Evolutionary conservation across 2,113 vertebrate genomes (phyloP).

Genomic region (Centropus unirufus): DNA sequence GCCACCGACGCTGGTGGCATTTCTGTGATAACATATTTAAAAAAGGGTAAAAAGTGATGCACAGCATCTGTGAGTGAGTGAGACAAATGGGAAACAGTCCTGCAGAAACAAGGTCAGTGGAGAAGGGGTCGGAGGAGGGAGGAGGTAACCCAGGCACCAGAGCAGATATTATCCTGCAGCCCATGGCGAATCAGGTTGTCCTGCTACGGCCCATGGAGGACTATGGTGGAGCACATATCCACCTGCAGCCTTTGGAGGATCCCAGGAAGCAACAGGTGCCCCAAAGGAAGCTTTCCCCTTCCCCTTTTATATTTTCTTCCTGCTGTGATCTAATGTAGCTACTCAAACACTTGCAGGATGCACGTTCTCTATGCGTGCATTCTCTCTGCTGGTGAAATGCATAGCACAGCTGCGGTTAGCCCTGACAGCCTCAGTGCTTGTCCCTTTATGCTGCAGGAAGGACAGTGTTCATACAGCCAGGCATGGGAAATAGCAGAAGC

Average conservation of each 20-base stretch:
- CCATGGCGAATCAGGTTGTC: neutral
- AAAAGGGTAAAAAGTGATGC: neutral
- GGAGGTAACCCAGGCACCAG: neutral
- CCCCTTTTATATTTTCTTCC: neutral
- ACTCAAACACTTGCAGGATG: neutral
- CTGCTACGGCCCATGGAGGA: neutral
- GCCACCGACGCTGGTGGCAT: neutral
- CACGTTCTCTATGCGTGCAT: neutral
- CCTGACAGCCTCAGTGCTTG: neutral
- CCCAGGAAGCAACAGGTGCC: too few species aligned
- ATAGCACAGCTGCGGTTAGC: neutral
- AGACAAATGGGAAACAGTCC: neutral
- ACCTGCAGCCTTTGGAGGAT: neutral
- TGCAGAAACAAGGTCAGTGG: neutral
- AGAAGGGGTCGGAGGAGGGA: neutral
- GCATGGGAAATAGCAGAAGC: neutral
- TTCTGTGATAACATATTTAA: neutral
- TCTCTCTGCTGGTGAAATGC: neutral
- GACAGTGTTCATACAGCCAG: neutral
- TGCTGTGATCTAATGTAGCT: neutral
- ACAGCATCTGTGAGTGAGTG: neutral
- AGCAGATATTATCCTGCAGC: neutral
- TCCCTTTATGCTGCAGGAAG: neutral
- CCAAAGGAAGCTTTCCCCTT: neutral
- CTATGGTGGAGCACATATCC: neutral